Evolutionary conservation across 2,797 vertebrate genomes (phyloP).

Genomic region (Cynodonichthys magdalenae): DNA sequence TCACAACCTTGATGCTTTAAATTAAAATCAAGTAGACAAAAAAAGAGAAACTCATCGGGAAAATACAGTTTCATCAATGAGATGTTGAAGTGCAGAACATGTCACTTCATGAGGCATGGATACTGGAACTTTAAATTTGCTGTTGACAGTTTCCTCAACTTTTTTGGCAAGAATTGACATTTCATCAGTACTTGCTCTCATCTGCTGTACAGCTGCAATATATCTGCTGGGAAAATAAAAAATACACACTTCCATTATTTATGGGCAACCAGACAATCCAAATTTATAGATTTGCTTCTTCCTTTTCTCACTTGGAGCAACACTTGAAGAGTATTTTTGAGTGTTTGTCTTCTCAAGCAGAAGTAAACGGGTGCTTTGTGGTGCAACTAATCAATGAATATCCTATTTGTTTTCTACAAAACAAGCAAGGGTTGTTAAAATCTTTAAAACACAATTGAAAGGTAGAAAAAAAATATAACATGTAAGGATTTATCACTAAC

Average conservation of each 20-base stretch:
- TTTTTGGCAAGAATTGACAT: neutral
- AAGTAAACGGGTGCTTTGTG: too few relatives aligned
- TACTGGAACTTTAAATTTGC: too few relatives aligned
- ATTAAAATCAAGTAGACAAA: neutral
- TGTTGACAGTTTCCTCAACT: too few relatives aligned
- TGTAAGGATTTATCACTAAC: neutral
- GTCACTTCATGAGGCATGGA: neutral
- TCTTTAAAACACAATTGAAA: too few relatives aligned
- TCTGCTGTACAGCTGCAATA: neutral
- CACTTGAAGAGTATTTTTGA: neutral
- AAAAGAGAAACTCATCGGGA: constrained; percentile 11
- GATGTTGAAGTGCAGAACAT: neutral
- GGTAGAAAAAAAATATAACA: neutral
- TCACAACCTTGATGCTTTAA: neutral
- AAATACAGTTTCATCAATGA: neutral
- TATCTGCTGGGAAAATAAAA: neutral
- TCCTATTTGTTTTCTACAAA: too few relatives aligned
- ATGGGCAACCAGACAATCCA: neutral
- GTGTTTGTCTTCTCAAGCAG: neutral
- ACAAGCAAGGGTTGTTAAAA: neutral
- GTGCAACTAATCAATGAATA: too few relatives aligned
- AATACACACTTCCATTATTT: neutral
- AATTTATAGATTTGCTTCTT: neutral
- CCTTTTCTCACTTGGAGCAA: neutral
- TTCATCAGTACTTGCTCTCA: neutral